Conservation (phyloP, 2,888 invertebrate genomes). For the Morpho helenor region DNA sequence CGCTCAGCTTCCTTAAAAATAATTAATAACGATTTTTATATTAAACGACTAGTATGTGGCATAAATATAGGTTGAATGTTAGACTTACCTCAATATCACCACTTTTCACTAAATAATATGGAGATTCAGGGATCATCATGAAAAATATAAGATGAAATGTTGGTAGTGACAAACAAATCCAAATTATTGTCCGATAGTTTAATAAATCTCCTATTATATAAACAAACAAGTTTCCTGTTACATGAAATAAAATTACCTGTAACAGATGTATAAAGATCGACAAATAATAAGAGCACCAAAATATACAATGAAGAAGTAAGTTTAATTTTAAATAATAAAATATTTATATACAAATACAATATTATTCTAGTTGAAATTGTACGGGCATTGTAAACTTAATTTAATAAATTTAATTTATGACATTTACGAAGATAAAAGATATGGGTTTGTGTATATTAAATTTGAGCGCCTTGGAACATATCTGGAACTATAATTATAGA, state of each 20-base stretch:
- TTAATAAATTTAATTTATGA: too few species aligned
- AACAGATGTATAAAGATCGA: slow-evolving; percentile 14
- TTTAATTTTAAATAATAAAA: too few species aligned
- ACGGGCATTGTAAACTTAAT: too few species aligned
- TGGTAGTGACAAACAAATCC: slow-evolving; percentile 67
- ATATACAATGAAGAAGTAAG: too few species aligned
- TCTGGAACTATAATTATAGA: too few species aligned
- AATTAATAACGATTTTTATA: too few species aligned
- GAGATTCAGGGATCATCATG: slow-evolving; percentile 80
- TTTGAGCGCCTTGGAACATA: too few species aligned
- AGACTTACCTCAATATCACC: slow-evolving; percentile 56
- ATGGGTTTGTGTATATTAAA: too few species aligned
- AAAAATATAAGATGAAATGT: slow-evolving; percentile 65
- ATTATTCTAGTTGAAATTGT: too few species aligned
- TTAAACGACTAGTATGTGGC: background rate
- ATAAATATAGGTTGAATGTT: background rate
- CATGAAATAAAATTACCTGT: slow-evolving; percentile 60
- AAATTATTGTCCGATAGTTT: slow-evolving; percentile 69
- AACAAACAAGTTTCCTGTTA: slow-evolving; percentile 69
- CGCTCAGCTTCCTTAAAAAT: slow-evolving; percentile 48
- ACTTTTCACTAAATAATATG: slow-evolving; percentile 66
- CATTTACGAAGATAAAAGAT: too few species aligned
- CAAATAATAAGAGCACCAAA: too few species aligned
- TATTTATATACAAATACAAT: too few species aligned
- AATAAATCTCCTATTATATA: slow-evolving; percentile 70